phyloP scores from a whole-genome alignment of 2,797 vertebrate species.

The Mastacembelus armatus region DNA sequence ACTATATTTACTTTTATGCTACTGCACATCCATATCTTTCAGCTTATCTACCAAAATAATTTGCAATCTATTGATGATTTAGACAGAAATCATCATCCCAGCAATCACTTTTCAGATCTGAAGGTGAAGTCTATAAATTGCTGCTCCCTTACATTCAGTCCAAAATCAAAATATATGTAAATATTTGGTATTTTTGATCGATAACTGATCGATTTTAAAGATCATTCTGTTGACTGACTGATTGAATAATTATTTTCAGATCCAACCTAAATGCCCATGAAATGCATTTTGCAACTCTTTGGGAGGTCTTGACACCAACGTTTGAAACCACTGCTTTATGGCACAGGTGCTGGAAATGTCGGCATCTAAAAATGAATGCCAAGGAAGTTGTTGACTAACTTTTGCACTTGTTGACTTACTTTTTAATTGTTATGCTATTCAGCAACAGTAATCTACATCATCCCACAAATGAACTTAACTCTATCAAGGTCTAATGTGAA shows the following conservation, averaged over 20 bases:
- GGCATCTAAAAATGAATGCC: neutral
- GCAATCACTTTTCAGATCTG: too few species aligned
- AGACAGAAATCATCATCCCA: too few species aligned
- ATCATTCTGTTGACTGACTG: neutral
- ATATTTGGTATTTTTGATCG: neutral
- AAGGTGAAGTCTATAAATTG: too few species aligned
- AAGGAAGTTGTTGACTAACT: neutral
- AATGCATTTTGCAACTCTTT: neutral
- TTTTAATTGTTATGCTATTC: neutral
- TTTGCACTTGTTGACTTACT: neutral
- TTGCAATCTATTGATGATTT: too few species aligned
- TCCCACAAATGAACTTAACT: neutral
- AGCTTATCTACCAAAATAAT: too few species aligned
- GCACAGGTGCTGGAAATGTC: neutral
- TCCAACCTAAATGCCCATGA: neutral
- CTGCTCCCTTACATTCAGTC: too few species aligned
- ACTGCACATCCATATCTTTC: neutral
- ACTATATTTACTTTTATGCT: neutral
- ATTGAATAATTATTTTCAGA: neutral
- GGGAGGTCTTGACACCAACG: neutral
- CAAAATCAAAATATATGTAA: too few species aligned
- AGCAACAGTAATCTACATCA: neutral
- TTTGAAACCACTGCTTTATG: neutral
- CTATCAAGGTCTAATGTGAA: neutral
- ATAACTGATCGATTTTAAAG: neutral